A percentile compares a stretch with the other conserved stretches of the same genome.
Evolutionary conservation across 2,888 invertebrate species (phyloP).

Genomic region (Gibbula magus): DNA sequence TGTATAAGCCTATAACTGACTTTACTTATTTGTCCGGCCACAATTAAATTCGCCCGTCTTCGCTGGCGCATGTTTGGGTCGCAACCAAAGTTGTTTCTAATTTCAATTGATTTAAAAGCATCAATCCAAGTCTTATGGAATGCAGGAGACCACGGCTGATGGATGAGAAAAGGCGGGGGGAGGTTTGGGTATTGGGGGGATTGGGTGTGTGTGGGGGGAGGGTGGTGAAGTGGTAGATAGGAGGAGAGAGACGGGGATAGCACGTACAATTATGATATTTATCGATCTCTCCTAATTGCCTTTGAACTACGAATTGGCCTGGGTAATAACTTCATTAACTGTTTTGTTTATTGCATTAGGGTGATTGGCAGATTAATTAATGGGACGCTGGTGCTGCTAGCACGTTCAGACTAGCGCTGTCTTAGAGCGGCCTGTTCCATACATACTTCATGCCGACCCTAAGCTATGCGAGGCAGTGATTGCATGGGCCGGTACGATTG

Average conservation of each 20-base stretch:
- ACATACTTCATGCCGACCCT: too few species aligned
- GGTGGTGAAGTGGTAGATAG: too few species aligned
- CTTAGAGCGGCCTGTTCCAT: too few species aligned
- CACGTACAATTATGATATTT: background rate
- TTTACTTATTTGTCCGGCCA: constrained; percentile 3
- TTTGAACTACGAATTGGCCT: background rate
- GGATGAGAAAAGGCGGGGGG: too few species aligned
- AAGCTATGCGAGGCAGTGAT: too few species aligned
- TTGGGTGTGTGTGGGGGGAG: too few species aligned
- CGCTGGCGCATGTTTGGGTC: background rate
- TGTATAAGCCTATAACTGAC: background rate
- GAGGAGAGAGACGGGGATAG: too few species aligned
- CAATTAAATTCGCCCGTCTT: background rate
- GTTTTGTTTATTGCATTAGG: constrained; percentile 7
- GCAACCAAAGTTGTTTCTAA: background rate
- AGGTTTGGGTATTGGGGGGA: too few species aligned
- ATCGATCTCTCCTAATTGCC: background rate
- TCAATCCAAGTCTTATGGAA: too few species aligned
- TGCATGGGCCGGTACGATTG: too few species aligned
- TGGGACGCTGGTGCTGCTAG: background rate
- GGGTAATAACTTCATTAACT: constrained; percentile 1
- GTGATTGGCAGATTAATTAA: constrained; percentile 7
- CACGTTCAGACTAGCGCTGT: too few species aligned
- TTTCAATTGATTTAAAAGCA: background rate
- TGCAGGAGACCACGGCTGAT: too few species aligned